These are phyloP conservation scores for Abramis brama DNA, from an alignment of 2,113 vertebrate genomes.

Conservation along the genomic window DNA sequence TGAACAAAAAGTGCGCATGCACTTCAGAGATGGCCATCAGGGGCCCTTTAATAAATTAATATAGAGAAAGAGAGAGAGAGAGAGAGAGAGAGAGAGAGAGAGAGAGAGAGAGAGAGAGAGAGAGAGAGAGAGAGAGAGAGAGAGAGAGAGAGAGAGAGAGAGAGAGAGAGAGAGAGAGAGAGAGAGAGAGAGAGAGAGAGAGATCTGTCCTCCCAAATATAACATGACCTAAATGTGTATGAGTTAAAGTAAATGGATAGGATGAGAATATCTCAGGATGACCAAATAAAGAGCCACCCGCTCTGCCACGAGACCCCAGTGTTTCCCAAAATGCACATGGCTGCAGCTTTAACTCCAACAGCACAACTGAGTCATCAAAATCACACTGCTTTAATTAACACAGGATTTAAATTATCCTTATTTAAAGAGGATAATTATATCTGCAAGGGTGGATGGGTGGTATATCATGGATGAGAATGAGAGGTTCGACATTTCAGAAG, in stretches of 20 bases:
- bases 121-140: background rate
- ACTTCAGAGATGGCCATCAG: background rate
- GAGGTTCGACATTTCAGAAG: background rate
- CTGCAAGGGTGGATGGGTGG: slow-evolving; percentile 50
- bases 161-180: background rate
- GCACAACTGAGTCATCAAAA: slow-evolving; percentile 73
- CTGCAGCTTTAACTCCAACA: slow-evolving; percentile 27
- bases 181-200: background rate
- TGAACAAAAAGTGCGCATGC: background rate
- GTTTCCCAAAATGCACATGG: slow-evolving; percentile 38
- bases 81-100: background rate
- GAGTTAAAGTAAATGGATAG: slow-evolving; percentile 70
- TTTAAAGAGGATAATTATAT: slow-evolving; percentile 72
- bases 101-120: background rate
- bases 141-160: background rate
- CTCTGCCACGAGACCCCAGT: background rate
- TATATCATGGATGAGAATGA: slow-evolving; percentile 36
- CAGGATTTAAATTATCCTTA: slow-evolving; percentile 43
- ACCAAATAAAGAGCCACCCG: slow-evolving; percentile 53
- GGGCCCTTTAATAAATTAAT: slow-evolving; percentile 21
- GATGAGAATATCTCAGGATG: slow-evolving; percentile 61
- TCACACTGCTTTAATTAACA: slow-evolving; percentile 70
- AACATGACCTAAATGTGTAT: slow-evolving; percentile 68
- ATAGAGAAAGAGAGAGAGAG: background rate
- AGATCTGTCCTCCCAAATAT: slow-evolving; percentile 42